Evolutionary conservation across 2,113 vertebrate species (phyloP).

Genomic region (Talpa occidentalis): DNA sequence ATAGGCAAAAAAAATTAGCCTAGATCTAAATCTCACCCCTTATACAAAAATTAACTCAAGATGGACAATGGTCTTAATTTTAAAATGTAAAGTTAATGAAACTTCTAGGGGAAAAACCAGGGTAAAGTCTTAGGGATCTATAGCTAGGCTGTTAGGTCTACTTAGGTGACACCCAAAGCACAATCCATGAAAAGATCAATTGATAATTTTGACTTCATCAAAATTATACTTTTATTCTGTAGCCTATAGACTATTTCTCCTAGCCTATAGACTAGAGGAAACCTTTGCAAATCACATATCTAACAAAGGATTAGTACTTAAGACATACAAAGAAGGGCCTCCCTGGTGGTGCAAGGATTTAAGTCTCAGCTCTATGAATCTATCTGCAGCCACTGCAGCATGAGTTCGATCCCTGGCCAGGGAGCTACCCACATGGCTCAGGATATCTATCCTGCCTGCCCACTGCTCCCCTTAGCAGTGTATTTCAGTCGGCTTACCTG

Average conservation of each 20-base stretch:
- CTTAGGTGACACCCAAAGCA: neutral
- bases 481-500: no score
- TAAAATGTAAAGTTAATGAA: constrained; percentile 35
- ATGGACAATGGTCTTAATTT: neutral
- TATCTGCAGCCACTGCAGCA: no score
- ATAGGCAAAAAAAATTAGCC: neutral
- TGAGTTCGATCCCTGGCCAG: no score
- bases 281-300: neutral
- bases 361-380: no score
- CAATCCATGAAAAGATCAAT: neutral
- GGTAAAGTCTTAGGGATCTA: neutral
- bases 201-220: constrained; percentile 6
- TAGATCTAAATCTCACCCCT: neutral
- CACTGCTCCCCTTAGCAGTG: no score
- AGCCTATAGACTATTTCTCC: no score
- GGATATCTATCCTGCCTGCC: no score
- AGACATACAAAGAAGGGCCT: neutral
- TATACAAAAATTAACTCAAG: constrained; percentile 1
- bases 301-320: neutral
- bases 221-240: constrained; percentile 26
- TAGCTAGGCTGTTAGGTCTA: neutral
- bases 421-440: no score
- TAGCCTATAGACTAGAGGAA: neutral
- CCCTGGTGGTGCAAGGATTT: no score
- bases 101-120: neutral